Base-by-base conservation (phyloP, 35 echinoderm and acorn worm species). In the Stichopus chloronotus region DNA sequence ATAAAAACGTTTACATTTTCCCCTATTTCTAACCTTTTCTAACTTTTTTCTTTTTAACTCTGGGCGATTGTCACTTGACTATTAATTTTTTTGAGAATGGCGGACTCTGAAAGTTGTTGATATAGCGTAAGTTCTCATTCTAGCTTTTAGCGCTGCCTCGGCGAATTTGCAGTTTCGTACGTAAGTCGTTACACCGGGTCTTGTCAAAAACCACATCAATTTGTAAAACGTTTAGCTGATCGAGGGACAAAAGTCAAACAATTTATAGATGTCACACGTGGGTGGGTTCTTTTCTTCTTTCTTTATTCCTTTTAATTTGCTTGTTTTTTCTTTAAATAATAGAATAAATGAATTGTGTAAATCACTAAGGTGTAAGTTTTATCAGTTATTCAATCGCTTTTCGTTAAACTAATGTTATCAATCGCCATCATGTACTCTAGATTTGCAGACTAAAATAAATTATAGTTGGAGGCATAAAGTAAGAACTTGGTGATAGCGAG, bases 131-230 rank as follows among this genome's bases (percentile, higher is more conserved):
- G 30, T 43, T 43, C 55, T 7, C 79, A 54, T 82, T 52, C 55
- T 55, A 14, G 79, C 79, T 82, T 82, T 82, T 82, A 82, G 55
- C 25, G 23, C 22, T 53, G 30, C 30, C 30, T 43, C 30, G 30
- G 30, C 30, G 30, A 3, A 43, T 43, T 43, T 43, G 30, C 30
- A 43, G 30, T 43, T 43, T 43, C 30, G 30, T 43, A 1, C 30
- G 30, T 43, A 43, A 43, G 30, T 43, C 30, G 30, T 43, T 43
- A 43, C 30, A 58, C 55, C 16, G 17, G 11, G 21, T 58, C 82
- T 58, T 85, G 55, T 85, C 57, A 85, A 85, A 58, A 56, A 85
- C 30, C 58, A 57, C 58, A 58, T 85, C 82, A 85, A 85, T 85
- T 85, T 85, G 82, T 85, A 58, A 85, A 85, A 57, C 82, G 82